Conservation (phyloP, 2,797 vertebrate species). For the Phalanger gymnotis region DNA sequence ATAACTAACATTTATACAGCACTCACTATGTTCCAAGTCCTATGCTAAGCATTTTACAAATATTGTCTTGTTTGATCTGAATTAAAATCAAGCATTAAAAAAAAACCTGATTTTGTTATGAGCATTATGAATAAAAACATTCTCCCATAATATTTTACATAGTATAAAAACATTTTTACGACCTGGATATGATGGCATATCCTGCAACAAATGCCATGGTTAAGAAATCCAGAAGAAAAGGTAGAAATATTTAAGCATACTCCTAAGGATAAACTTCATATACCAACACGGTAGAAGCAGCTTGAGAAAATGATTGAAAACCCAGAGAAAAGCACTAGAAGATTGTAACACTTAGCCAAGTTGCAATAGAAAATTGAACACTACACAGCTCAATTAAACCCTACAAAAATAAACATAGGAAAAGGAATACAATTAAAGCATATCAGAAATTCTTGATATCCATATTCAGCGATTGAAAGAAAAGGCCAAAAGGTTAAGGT, state of each 20-base stretch:
- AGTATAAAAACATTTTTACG: not conserved
- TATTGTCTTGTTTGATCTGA: too few species aligned
- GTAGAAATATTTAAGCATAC: not conserved
- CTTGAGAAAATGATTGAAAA: not conserved
- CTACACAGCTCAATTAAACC: not conserved
- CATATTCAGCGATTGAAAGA: not conserved
- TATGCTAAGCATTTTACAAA: too few species aligned
- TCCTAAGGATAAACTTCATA: not conserved
- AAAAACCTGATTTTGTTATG: too few species aligned
- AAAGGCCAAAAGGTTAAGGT: not conserved
- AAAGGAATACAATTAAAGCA: not conserved
- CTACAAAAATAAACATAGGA: not conserved
- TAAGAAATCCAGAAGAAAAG: not conserved
- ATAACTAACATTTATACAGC: too few species aligned
- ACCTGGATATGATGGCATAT: not conserved
- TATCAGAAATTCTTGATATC: not conserved
- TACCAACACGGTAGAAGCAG: not conserved
- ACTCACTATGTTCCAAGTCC: too few species aligned
- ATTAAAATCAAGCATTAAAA: too few species aligned
- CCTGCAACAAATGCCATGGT: not conserved
- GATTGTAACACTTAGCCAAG: not conserved
- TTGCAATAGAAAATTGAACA: not conserved
- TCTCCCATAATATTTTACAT: too few species aligned
- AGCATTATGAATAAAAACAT: too few species aligned
- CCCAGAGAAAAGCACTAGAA: not conserved